phyloP scores from a whole-genome alignment of 2,797 vertebrate genomes.

The Heliangelus exortis region DNA sequence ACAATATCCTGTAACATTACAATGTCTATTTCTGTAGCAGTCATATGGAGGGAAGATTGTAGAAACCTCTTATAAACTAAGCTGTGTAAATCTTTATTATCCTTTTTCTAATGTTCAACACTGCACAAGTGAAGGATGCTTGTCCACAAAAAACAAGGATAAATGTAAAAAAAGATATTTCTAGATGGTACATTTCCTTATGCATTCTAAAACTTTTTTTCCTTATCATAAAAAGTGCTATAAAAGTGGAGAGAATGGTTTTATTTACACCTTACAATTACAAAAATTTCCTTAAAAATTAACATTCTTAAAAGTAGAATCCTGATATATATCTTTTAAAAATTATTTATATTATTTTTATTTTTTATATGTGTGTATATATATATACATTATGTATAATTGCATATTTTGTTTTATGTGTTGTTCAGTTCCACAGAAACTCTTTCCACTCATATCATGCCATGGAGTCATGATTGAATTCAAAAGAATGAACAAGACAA shows the following conservation, averaged over 20 bases:
- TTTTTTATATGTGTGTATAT: not conserved
- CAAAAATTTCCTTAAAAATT: not conserved
- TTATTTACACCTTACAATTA: not conserved
- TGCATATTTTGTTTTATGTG: not conserved
- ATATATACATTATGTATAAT: not conserved
- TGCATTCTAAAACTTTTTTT: not conserved
- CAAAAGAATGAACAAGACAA: not conserved
- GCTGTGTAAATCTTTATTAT: not conserved
- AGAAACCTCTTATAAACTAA: not conserved
- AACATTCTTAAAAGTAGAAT: not conserved
- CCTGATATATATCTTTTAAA: not conserved
- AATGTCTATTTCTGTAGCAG: not conserved
- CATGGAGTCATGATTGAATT: not conserved
- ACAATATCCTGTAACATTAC: not conserved
- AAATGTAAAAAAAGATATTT: not conserved
- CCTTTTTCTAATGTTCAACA: not conserved
- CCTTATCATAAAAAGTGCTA: not conserved
- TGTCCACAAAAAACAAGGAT: not conserved
- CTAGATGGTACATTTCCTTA: not conserved
- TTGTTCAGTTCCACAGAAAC: not conserved
- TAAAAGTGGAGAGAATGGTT: fast-evolving
- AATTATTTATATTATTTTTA: not conserved
- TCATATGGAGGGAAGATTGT: not conserved
- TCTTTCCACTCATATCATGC: not conserved
- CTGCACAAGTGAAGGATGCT: not conserved